Base-by-base conservation (phyloP, 2,888 invertebrate species). In the Dasypogon diadema region DNA sequence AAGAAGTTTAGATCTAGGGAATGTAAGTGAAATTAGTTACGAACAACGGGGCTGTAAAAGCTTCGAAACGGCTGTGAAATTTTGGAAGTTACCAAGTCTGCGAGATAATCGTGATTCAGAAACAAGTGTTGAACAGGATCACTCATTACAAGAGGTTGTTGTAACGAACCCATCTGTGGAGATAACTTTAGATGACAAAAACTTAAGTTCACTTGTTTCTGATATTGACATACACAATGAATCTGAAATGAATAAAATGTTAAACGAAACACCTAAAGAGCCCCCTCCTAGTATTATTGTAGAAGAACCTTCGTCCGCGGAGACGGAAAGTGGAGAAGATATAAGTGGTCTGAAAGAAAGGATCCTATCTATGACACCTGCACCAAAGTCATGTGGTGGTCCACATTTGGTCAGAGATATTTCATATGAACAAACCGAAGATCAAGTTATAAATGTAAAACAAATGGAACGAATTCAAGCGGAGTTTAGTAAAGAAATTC, bases 391-490 rank as follows among this genome's bases (percentile, higher is more conserved):
- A n/a, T n/a, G 34, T 12, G 16, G n/a, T 16, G 63, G 56, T n/a
- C 72, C 65, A 55, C 55, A 63, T 37, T n/a, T 60, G 42, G 22
- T 58, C 6, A 73, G 26, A 16, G 58, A 60, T 72, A 65, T 76
- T 1, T 80, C 82, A 26, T 80, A 81, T 58, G 79, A 80, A 21
- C 78, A 77, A 68, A 75, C 75, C 18, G 79, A 79, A 56, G 79
- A 75, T 63, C 76, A 76, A 55, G 54, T 14, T 30, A 68, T 72
- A 54, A 77, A 58, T 48, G 76, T 82, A 0, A 86, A 85, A 58
- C 83, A 81, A 78, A 86, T 86, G 86, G 86, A 86, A 79, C 82
- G 83, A 16, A 81, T 85, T 0, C 80, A 84, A 0, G 79, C 79
- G 1, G 85, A 86, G 34, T 84, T 83, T 34, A 81, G 80, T 63